Evolutionary conservation across 37 sponge, comb jelly and placozoan species (phyloP).

Genomic region (Ephydatia muelleri): DNA sequence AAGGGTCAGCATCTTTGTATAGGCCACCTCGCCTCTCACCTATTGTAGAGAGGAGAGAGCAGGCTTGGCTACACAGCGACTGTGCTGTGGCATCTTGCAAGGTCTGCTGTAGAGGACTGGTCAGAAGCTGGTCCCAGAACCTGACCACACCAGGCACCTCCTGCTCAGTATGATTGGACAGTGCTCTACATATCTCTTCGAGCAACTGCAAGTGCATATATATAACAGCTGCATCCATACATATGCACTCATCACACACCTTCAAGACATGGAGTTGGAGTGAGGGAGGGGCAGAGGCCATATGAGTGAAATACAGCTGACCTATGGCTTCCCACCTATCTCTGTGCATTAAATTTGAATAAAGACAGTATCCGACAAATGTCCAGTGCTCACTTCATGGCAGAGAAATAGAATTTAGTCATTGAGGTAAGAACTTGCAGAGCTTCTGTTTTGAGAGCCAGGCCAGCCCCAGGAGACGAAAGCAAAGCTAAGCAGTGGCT

Average conservation of each 20-base stretch:
- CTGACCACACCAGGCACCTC: not conserved
- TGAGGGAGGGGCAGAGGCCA: not conserved
- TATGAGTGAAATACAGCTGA: slow-evolving; percentile 28
- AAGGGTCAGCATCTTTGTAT: too few species aligned
- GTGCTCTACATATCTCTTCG: slow-evolving; percentile 45
- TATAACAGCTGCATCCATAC: not conserved
- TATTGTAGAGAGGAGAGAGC: slow-evolving; percentile 57
- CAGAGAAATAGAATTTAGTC: slow-evolving; percentile 48
- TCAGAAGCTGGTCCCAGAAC: slow-evolving; percentile 52
- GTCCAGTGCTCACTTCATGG: slow-evolving; percentile 16
- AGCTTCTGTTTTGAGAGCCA: slow-evolving; percentile 29
- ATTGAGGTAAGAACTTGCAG: slow-evolving; percentile 58
- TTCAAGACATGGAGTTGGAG: slow-evolving; percentile 52
- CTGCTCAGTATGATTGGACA: not conserved
- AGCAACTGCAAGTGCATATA: slow-evolving; percentile 17
- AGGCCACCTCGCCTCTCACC: not conserved
- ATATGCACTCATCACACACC: not conserved
- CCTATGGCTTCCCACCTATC: slow-evolving; percentile 20
- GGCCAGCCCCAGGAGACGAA: not conserved
- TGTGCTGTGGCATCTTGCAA: slow-evolving; percentile 19
- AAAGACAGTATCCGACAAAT: not conserved
- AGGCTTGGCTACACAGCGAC: slow-evolving; percentile 26
- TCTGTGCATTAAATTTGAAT: not conserved
- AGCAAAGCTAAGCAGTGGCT: slow-evolving; percentile 40
- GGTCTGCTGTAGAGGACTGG: slow-evolving; percentile 30